Evolutionary conservation across 2,888 invertebrate genomes (phyloP), one percentile per base, ranked within the genome.

Genomic region (Melinaea menophilus): DNA sequence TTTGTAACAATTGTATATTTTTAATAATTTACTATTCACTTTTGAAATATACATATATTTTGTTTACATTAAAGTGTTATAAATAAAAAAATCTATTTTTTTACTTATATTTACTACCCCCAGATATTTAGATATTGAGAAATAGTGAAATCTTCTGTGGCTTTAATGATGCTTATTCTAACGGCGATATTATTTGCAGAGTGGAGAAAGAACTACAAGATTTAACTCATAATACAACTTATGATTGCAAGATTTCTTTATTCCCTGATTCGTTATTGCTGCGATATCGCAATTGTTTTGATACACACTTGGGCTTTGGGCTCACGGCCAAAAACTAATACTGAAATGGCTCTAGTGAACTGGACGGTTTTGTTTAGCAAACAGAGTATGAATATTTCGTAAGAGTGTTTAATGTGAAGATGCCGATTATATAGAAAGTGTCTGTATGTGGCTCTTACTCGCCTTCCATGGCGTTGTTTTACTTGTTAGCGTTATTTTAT

Each of bases 331-430:
- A 70, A 82, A 61, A 69, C 79, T 0, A 86, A 84, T 66, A 79
- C 85, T 0, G 90, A 90, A 68, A 72, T 81, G 56, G 73, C 73
- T 0, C 73, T 88, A 2, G 76, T 87, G 0, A 67, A 72, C 2
- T 90, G 90, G 90, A 90, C 86, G 86, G 85, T 80, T 58, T 69
- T 84, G 3, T 90, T 87, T 58, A 89, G 77, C 47, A 82, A 79
- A 54, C 81, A 84, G 34, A 86, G 79, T 82, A 88, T 60, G 73
- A 79, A 2, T 79, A 77, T 63, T 75, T 90, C 56, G 88, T 86
- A 9, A 84, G 79, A 71, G 81, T 89, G 22, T 84, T 88, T 58
- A 72, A 71, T 59, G 69, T 71, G 0, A 67, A 75, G 1, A 70
- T 71, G 2, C 63, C 64, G 3, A 76, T 71, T 9, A 66, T 87